Evolutionary conservation across 2,888 invertebrate genomes (phyloP), one percentile per base, ranked within the genome.

Genomic region (Pristionchus mayeri): DNA sequence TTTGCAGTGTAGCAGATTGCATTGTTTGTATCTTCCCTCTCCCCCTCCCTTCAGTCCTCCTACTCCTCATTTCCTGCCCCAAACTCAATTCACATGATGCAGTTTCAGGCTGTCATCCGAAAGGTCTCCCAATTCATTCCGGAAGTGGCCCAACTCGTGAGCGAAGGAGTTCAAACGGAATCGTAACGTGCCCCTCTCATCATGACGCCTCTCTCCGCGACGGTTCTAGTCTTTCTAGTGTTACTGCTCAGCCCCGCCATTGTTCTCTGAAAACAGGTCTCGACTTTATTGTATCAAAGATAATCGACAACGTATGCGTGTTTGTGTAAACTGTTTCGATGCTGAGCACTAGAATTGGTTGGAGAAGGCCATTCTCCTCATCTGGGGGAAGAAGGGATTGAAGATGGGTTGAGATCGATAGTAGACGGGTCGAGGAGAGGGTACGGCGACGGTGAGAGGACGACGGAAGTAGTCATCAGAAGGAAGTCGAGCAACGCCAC

Each of bases 31-130:
- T n/a, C 37, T 44, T 75, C 44, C 3, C n/a, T 11, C 75, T 40
- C 21, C 44, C 75, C n/a, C 75, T 75, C 75, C 3, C 6, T n/a
- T 4, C n/a, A 27, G 27, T 57, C n/a, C n/a, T n/a, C n/a, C n/a
- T n/a, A n/a, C n/a, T n/a, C n/a, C n/a, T n/a, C n/a, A n/a, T n/a
- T n/a, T n/a, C n/a, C n/a, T n/a, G 2, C 57, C 54, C n/a, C 37
- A 57, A 24, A 54, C 80, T 80, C 57, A 34, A 57, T 54, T 52
- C 52, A n/a, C 37, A 24, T 7, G 24, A 24, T 37, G n/a, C 16
- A 27, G 27, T 60, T 82, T 27, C 63, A 82, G 81, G 81, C 63
- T 27, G 63, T 82, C 27, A 82, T 82, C 40, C 81, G 81, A n/a
- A 82, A 82, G 48, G 81, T 82, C 44, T 52, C 52, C 9, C 27